Base-by-base conservation (phyloP, 1,140 invertebrate genomes). In the Hydropsyche tenuis region DNA sequence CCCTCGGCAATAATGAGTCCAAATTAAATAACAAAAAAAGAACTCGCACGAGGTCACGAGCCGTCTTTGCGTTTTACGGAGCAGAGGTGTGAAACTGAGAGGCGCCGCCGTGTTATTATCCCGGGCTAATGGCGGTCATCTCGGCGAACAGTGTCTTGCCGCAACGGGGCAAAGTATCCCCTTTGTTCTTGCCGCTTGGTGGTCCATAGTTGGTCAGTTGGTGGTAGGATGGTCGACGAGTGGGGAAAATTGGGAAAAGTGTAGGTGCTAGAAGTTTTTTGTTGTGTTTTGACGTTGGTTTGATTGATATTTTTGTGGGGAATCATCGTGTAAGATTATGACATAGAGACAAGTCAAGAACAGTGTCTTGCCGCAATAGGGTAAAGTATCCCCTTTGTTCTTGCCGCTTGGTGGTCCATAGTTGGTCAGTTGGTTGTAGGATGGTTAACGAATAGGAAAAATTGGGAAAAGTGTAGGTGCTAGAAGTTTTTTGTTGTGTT, bases 51-150 rank as follows among this genome's bases (percentile, higher is more conserved):
- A n/a, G n/a, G n/a, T n/a, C 60, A 25, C 22, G 60, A 63, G 60
- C 60, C 60, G 60, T 14, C 60, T 9, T 11, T 63, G 63, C 30
- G 42, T 66, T 66, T 22, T 23, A 20, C 4, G 20, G 18, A 18
- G 16, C 9, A 14, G 64, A 69, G 66, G 66, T 69, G 66, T 69
- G 66, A 69, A 69, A 42, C 66, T 69, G 66, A 69, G 66, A 69
- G 66, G 66, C 66, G 66, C 66, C 66, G 66, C 66, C 66, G 45
- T 69, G 66, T 69, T 69, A 69, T 69, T 69, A 69, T 69, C 43
- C 45, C 42, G 63, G 20, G 63, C 63, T 27, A 45, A 22, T 42
- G 30, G 30, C 63, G 30, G 30, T 45, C 30, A 22, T 66, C 63
- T 42, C 63, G 23, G 14, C 14, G 20, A 20, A 25, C 22, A n/a